Evolutionary conservation across 2,888 invertebrate species (phyloP).

Genomic region (Pterostichus madidus): DNA sequence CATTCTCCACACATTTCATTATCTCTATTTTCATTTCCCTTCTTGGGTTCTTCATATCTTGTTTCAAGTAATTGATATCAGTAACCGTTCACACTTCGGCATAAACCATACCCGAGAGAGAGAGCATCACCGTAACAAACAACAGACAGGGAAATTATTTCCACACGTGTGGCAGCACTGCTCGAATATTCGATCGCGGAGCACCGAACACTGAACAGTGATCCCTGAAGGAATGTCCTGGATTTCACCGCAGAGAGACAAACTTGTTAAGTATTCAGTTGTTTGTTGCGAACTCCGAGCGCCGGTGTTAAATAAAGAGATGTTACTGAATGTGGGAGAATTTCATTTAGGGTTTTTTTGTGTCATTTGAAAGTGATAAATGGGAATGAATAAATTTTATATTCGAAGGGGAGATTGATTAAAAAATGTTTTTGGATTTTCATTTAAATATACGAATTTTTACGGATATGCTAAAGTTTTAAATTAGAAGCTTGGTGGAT

Average conservation of each 20-base stretch:
- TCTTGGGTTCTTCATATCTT: not conserved
- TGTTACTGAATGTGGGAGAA: not conserved
- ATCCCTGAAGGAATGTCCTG: slow-evolving; percentile 20
- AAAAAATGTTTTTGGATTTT: slow-evolving; percentile 24
- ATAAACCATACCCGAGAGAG: not conserved
- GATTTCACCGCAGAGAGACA: slow-evolving; percentile 25
- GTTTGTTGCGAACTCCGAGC: not conserved
- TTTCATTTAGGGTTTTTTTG: slow-evolving; percentile 23
- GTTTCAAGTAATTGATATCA: slow-evolving; percentile 15
- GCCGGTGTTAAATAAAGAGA: slow-evolving; percentile 10
- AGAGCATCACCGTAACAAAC: not conserved
- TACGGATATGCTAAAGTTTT: slow-evolving; percentile 37
- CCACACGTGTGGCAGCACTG: slow-evolving; percentile 26
- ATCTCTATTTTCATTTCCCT: not conserved
- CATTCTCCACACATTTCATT: not conserved
- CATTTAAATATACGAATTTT: slow-evolving; percentile 37
- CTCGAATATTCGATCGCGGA: not conserved
- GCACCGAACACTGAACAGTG: not conserved
- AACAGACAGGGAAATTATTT: slow-evolving; percentile 17
- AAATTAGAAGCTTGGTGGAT: slow-evolving; percentile 3
- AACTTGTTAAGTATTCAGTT: not conserved
- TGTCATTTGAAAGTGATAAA: slow-evolving; percentile 40
- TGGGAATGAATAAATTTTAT: slow-evolving; percentile 43
- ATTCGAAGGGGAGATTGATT: slow-evolving; percentile 42
- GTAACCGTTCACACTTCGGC: not conserved